Conservation (phyloP, 2,888 invertebrate species). For the Morpho achilles region DNA sequence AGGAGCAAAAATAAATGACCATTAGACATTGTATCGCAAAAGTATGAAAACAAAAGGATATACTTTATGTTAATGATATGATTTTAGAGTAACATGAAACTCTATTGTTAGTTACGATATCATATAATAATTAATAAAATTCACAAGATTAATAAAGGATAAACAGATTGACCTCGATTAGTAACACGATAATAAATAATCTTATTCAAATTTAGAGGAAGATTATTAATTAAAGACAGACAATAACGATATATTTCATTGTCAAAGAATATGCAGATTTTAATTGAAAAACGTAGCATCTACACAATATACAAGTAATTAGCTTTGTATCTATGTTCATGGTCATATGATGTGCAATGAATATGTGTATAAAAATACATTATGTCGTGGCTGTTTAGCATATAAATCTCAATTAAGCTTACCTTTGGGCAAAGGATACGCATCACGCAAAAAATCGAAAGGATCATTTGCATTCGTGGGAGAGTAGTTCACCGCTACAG, state of each 20-base stretch:
- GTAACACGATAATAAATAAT: neutral
- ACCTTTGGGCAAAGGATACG: slow-evolving; percentile 69
- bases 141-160: neutral
- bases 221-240: slow-evolving; percentile 1
- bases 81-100: no score
- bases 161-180: slow-evolving; percentile 1
- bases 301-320: slow-evolving; percentile 26
- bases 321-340: slow-evolving; percentile 18
- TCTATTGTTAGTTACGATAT: no score
- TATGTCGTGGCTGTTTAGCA: neutral
- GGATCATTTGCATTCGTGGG: slow-evolving; percentile 53
- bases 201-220: slow-evolving; percentile 1
- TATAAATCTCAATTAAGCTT: slow-evolving; percentile 27
- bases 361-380: neutral
- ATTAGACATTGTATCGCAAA: no score
- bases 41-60: no score
- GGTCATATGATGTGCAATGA: neutral
- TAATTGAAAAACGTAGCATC: slow-evolving; percentile 4
- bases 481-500: slow-evolving; percentile 45
- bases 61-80: no score
- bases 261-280: slow-evolving; percentile 6
- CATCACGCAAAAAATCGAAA: slow-evolving; percentile 63
- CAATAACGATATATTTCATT: slow-evolving; percentile 3
- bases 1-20: no score
- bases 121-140: no score